These are phyloP conservation scores for Syritta pipiens DNA, from an alignment of 2,888 invertebrate genomes.

Conservation along the genomic window DNA sequence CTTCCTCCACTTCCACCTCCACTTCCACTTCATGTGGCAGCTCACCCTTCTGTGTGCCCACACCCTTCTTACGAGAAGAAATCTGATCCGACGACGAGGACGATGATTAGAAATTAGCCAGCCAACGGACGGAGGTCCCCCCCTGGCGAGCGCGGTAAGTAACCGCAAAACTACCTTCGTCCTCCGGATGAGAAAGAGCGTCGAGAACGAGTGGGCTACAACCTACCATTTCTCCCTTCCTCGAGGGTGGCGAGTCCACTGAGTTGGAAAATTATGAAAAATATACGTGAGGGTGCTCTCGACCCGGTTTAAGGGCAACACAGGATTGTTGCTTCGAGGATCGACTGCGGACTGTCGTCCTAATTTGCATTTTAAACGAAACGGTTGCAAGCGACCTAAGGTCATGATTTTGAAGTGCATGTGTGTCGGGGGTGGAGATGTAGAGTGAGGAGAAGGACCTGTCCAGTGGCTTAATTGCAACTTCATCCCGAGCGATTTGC, in stretches of 20 bases:
- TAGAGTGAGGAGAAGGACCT: background rate
- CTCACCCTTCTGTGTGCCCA: background rate
- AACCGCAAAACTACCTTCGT: constrained; percentile 58
- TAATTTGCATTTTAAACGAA: constrained; percentile 67
- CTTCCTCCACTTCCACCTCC: background rate
- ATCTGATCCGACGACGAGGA: too few relatives aligned
- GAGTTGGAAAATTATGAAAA: constrained; percentile 67
- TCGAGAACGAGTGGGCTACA: too few relatives aligned
- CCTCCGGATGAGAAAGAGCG: too few relatives aligned
- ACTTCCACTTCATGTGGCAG: constrained; percentile 4
- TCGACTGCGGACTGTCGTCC: background rate
- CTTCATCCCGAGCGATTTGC: constrained; percentile 57
- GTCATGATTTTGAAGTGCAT: constrained; percentile 30
- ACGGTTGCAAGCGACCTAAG: constrained; percentile 33
- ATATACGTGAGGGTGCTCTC: too few relatives aligned
- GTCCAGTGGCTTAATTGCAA: constrained; percentile 54
- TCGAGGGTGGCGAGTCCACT: constrained; percentile 54
- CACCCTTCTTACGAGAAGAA: too few relatives aligned
- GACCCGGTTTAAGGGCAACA: too few relatives aligned
- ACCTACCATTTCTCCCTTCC: too few relatives aligned
- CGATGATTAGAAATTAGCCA: constrained; percentile 52
- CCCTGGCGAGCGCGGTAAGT: background rate
- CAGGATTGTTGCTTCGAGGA: constrained; percentile 48
- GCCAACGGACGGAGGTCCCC: too few relatives aligned
- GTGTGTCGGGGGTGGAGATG: too few relatives aligned